Evolutionary conservation across 2,797 vertebrate genomes (phyloP).

Genomic region (Phataginus tetradactyla): DNA sequence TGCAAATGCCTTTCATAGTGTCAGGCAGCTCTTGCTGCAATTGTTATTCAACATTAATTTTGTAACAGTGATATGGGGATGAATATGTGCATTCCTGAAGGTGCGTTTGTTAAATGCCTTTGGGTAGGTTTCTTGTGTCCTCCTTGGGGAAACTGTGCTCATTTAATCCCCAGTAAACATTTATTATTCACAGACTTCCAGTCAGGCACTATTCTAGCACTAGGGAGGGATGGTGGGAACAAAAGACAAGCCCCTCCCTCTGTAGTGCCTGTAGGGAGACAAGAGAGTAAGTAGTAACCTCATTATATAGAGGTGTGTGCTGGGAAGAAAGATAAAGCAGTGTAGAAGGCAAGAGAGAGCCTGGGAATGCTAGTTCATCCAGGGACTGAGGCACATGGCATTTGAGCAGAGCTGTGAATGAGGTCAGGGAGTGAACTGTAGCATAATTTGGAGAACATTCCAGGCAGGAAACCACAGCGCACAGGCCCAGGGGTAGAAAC

Average conservation of each 20-base stretch:
- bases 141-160: not conserved
- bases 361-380: not conserved
- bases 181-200: not conserved
- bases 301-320: not conserved
- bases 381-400: no score
- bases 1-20: not conserved
- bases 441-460: not conserved
- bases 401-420: not conserved
- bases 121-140: not conserved
- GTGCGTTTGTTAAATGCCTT: no score
- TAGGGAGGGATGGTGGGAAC: not conserved
- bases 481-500: not conserved
- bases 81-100: not conserved
- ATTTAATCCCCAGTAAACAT: not conserved
- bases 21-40: not conserved
- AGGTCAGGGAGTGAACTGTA: not conserved
- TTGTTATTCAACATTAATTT: not conserved
- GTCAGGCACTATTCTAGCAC: not conserved
- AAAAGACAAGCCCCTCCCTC: not conserved
- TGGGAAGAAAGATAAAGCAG: not conserved
- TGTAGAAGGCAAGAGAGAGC: not conserved
- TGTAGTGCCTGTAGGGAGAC: not conserved
- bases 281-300: not conserved
- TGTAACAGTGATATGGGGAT: fast-evolving
- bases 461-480: not conserved